These are phyloP conservation scores for Andrena trimmerana DNA, from an alignment of 2,888 invertebrate genomes.

Conservation along the genomic window DNA sequence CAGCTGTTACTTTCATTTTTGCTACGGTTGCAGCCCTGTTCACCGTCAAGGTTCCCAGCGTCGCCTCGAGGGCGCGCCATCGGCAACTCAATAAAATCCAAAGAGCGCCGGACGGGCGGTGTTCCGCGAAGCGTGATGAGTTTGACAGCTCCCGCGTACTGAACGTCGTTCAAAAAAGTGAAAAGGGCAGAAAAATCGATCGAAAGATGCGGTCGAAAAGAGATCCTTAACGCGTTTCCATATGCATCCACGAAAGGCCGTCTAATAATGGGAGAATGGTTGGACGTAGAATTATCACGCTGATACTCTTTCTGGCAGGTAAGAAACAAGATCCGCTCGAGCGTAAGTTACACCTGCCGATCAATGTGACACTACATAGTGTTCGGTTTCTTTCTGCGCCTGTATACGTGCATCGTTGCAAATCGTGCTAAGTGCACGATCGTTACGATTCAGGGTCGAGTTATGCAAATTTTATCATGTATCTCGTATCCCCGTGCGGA, in stretches of 20 bases:
- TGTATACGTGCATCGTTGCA: constrained; percentile 52
- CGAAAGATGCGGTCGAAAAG: constrained; percentile 64
- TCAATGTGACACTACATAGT: constrained; percentile 63
- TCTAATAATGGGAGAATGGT: constrained; percentile 84
- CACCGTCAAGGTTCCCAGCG: constrained; percentile 16
- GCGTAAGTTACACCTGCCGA: constrained; percentile 62
- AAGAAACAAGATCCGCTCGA: constrained; percentile 58
- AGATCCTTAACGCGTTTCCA: constrained; percentile 65
- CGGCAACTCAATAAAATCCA: constrained; percentile 65
- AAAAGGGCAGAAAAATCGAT: constrained; percentile 42
- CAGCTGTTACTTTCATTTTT: constrained; percentile 37
- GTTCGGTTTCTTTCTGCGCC: constrained; percentile 39
- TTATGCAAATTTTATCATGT: constrained; percentile 66
- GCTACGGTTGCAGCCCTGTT: constrained; percentile 45
- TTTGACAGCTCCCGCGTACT: constrained; percentile 76
- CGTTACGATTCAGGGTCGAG: constrained; percentile 74
- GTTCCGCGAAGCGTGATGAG: constrained; percentile 76
- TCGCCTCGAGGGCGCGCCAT: constrained; percentile 37
- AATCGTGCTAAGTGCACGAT: constrained; percentile 66
- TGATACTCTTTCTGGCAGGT: constrained; percentile 83
- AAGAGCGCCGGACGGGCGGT: constrained; percentile 72
- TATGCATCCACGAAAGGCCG: constrained; percentile 60
- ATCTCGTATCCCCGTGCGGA: constrained; percentile 37
- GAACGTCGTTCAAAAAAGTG: constrained; percentile 41
- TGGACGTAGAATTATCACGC: constrained; percentile 78